Evolutionary conservation across 2,113 vertebrate genomes (phyloP).

Genomic region (Rhodinocichla rosea): DNA sequence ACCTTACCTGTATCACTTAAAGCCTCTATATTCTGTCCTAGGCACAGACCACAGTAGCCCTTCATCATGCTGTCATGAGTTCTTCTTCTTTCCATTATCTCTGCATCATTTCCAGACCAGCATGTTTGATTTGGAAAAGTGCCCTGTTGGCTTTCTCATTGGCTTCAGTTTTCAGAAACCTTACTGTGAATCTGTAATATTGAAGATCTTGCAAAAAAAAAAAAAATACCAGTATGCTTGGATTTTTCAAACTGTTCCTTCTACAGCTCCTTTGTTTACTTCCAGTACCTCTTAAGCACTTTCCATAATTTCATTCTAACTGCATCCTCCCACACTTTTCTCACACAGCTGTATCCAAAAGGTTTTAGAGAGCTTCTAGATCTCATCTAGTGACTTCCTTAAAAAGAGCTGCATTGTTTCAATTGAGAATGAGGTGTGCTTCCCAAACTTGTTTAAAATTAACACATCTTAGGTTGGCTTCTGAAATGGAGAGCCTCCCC

Average conservation of each 20-base stretch:
- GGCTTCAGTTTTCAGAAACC: background rate
- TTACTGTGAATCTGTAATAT: background rate
- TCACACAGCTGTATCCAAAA: background rate
- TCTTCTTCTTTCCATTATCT: background rate
- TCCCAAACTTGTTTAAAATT: background rate
- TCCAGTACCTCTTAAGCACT: background rate
- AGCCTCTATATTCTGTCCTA: background rate
- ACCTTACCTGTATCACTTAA: background rate
- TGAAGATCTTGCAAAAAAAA: background rate
- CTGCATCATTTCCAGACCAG: background rate
- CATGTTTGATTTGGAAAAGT: background rate
- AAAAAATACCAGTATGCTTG: fast-evolving
- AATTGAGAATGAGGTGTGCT: background rate
- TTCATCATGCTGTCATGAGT: background rate
- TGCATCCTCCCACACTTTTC: background rate
- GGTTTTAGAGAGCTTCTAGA: background rate
- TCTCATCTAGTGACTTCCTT: background rate
- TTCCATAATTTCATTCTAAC: background rate
- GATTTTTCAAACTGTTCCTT: background rate
- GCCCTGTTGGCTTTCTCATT: background rate
- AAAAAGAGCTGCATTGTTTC: background rate
- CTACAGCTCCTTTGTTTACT: background rate
- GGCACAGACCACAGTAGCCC: background rate
- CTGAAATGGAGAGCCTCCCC: background rate
- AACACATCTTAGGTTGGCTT: background rate